Evolutionary conservation across 2,888 invertebrate genomes (phyloP).

Genomic region (Aleiodes leptofemur): DNA sequence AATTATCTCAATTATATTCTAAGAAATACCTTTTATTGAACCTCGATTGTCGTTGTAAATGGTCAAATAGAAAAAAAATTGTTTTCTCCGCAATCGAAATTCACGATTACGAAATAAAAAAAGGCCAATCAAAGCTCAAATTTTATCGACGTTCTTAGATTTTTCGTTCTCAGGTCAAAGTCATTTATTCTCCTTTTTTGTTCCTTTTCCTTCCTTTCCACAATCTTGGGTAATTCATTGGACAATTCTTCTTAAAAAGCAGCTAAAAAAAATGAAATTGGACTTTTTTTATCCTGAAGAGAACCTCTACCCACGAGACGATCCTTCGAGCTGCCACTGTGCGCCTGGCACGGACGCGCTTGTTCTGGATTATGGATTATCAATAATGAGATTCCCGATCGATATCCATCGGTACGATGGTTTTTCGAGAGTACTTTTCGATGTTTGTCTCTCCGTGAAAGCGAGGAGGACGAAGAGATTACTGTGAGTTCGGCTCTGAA

Average conservation of each 20-base stretch:
- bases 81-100: background rate
- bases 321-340: conserved; percentile 70
- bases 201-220: conserved; percentile 58
- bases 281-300: conserved; percentile 36
- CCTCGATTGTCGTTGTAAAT: too few relatives aligned
- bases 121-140: background rate
- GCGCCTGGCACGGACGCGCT: conserved; percentile 62
- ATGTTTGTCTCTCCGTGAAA: conserved; percentile 37
- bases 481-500: conserved; percentile 55
- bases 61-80: too few relatives aligned
- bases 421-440: conserved; percentile 41
- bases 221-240: conserved; percentile 10
- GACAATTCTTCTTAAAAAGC: conserved; percentile 28
- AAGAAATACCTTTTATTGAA: too few relatives aligned
- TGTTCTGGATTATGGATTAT: conserved; percentile 74
- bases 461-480: conserved; percentile 12
- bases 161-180: conserved; percentile 56
- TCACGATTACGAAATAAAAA: background rate
- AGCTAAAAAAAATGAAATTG: conserved; percentile 29
- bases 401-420: conserved; percentile 61
- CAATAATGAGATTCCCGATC: conserved; percentile 71
- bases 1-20: too few relatives aligned
- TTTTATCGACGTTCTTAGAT: conserved; percentile 62
- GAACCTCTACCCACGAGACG: conserved; percentile 54
- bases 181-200: background rate